These are phyloP conservation scores for Lates calcarifer DNA, from an alignment of 2,113 vertebrate species.

Conservation along the genomic window DNA sequence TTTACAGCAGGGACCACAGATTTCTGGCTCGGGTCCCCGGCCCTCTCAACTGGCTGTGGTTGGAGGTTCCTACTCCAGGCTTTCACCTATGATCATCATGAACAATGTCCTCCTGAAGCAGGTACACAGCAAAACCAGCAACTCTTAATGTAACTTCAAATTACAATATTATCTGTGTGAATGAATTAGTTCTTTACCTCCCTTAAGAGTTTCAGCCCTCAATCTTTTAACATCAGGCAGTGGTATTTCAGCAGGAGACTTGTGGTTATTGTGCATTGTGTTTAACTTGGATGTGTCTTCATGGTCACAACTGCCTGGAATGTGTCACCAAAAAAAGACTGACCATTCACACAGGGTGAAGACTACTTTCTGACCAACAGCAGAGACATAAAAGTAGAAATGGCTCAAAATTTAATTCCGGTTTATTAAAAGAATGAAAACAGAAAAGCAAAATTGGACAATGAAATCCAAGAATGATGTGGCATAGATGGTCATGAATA, in stretches of 20 bases:
- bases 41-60: constrained; percentile 77
- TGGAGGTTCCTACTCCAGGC: constrained; percentile 82
- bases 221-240: background rate
- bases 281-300: background rate
- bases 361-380: background rate
- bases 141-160: background rate
- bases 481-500: background rate
- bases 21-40: constrained; percentile 65
- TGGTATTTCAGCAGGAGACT: background rate
- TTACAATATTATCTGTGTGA: background rate
- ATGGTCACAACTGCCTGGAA: constrained; percentile 1
- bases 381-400: too few species aligned
- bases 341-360: background rate
- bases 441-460: background rate
- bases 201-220: background rate
- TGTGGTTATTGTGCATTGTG: background rate
- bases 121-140: constrained; percentile 77
- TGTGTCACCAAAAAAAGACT: constrained; percentile 11
- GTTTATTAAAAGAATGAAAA: background rate
- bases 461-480: background rate
- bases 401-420: background rate
- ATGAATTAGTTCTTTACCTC: background rate
- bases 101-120: constrained; percentile 94
- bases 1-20: constrained; percentile 65
- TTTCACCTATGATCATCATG: constrained; percentile 93